Base-by-base conservation (phyloP, 2,113 vertebrate genomes). In the Neodon shergylaensis region DNA sequence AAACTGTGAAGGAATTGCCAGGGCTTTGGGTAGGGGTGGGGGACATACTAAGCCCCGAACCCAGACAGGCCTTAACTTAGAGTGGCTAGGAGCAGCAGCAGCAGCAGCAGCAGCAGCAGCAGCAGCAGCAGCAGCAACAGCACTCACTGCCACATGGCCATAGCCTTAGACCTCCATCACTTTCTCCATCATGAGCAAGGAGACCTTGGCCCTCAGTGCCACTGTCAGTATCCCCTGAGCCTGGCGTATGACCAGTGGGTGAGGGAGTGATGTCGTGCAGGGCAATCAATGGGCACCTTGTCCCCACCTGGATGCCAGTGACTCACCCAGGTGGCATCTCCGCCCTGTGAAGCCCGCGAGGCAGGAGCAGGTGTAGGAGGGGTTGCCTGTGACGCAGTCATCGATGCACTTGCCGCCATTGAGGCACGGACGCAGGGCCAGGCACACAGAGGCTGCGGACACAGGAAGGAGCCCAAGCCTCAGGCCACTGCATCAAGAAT, bases 301-400 rank as follows among this genome's bases (percentile, higher is more conserved):
- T 22, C n/a, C 61, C 68, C 4, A 6, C 72, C 76, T 1, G 8
- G 36, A 31, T n/a, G 31, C 36, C 70, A 17, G 14, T 42, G 0
- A 89, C 98, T 99, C 98, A 99, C 99, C 99, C 7, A 99, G 98
- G 54, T 99, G 99, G 98, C 99, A 99, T 31, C 98, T 98, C 95
- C 98, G 98, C 47, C 99, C 99, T 0, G 99, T 99, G 97, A 99
- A 99, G 94, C 99, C 99, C 0, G 99, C 98, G 88, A 99, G 98
- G 98, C 99, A 99, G 94, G 99, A 99, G 98, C 99, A 99, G 88
- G 99, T 99, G 93, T 99, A 99, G 90, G 99, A 99, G 91, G 99
- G 99, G 96, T 99, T 99, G 63, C 99, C 99, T 0, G 99, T 99
- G 95, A 99, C 98, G n/a, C 99, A 99, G 98, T 99, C 99, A 9